Conservation (phyloP, 2,888 invertebrate species). For the Cerceris ruficornis region DNA sequence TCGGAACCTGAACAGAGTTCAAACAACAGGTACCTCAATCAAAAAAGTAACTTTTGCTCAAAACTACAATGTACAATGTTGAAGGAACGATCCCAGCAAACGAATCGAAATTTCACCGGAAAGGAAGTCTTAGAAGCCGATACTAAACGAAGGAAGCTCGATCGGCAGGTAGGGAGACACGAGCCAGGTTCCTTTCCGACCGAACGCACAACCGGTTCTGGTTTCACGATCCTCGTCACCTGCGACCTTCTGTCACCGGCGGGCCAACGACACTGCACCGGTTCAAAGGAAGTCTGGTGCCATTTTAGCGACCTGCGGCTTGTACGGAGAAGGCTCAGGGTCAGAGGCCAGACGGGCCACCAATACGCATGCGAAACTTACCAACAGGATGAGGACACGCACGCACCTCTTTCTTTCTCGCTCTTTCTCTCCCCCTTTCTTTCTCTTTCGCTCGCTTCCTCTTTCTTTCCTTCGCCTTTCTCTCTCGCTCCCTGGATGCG, state of each 20-base stretch:
- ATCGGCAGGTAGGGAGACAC: conserved; percentile 42
- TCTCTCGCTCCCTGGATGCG: conserved; percentile 37
- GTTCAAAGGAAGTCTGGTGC: conserved; percentile 77
- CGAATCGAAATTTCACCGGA: conserved; percentile 39
- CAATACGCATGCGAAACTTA: conserved; percentile 61
- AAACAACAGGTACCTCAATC: too few species aligned
- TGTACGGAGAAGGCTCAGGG: conserved; percentile 74
- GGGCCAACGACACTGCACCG: conserved; percentile 74
- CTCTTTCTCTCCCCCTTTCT: neutral
- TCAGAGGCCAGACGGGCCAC: conserved; percentile 74
- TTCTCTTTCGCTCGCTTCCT: too few species aligned
- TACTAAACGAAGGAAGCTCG: conserved; percentile 39
- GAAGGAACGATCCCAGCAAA: too few species aligned
- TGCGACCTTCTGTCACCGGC: conserved; percentile 75
- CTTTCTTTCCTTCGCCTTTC: too few species aligned
- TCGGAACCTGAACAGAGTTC: too few species aligned
- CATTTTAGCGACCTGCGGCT: conserved; percentile 75
- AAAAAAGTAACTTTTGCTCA: too few species aligned
- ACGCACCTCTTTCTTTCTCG: neutral
- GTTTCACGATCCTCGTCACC: conserved; percentile 73
- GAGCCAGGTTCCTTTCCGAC: conserved; percentile 55
- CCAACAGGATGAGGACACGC: conserved; percentile 51
- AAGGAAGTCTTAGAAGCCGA: conserved; percentile 64
- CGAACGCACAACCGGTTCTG: conserved; percentile 65
- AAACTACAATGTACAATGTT: too few species aligned